Percentiles rank a stretch among this genome's conserved stretches.
These are phyloP conservation scores for Phyllostomus discolor DNA, from an alignment of 2,113 vertebrate species.

Conservation along the genomic window DNA sequence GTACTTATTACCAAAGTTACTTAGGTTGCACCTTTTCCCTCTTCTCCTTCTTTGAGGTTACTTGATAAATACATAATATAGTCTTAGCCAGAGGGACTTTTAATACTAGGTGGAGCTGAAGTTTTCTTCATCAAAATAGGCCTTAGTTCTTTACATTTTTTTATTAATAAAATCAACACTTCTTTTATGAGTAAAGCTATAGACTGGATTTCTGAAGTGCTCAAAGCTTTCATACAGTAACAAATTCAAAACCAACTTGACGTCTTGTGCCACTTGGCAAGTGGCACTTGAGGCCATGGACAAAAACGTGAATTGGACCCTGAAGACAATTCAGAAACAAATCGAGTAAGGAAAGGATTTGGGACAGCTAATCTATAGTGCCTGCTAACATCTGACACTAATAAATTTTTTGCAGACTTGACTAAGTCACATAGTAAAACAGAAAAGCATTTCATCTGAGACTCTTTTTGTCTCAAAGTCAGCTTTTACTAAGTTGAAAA, in stretches of 20 bases:
- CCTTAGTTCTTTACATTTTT: background rate
- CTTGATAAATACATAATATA: background rate
- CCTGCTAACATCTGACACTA: background rate
- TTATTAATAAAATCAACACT: background rate
- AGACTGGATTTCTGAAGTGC: background rate
- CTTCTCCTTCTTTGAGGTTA: background rate
- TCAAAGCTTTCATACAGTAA: background rate
- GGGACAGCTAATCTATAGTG: background rate
- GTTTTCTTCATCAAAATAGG: background rate
- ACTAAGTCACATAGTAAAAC: background rate
- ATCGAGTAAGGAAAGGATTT: background rate
- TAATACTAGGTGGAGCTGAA: background rate
- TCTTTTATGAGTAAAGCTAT: background rate
- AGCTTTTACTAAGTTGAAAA: background rate
- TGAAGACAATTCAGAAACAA: background rate
- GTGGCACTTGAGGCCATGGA: background rate
- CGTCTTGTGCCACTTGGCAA: background rate
- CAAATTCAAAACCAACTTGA: background rate
- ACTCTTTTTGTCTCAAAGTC: background rate
- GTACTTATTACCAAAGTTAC: background rate
- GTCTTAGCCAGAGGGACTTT: background rate
- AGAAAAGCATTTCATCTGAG: background rate
- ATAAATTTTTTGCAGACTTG: background rate
- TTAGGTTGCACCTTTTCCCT: background rate
- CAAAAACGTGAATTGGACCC: background rate